phyloP scores from a whole-genome alignment of 2,797 vertebrate species.

The Notolabrus celidotus region DNA sequence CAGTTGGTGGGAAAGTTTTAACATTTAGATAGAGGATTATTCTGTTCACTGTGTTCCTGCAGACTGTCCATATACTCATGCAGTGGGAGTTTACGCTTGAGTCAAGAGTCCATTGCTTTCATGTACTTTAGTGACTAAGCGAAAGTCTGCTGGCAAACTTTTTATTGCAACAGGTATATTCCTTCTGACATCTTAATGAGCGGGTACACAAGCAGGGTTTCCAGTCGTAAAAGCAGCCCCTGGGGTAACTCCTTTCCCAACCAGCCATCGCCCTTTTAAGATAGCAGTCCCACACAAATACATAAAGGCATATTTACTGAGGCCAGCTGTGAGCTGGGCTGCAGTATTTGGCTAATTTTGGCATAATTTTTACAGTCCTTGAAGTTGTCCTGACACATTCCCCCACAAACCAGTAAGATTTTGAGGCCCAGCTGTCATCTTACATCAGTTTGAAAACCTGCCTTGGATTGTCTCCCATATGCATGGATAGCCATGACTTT shows the following conservation, averaged over 20 bases:
- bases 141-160: constrained; percentile 53
- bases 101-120: constrained; percentile 32
- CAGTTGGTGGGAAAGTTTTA: constrained; percentile 22
- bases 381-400: constrained; percentile 32
- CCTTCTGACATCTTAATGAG: constrained; percentile 64
- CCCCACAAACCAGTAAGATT: constrained; percentile 25
- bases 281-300: constrained; percentile 52
- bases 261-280: constrained; percentile 37
- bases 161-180: constrained; percentile 67
- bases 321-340: constrained; percentile 29
- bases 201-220: constrained; percentile 52
- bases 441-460: constrained; percentile 38
- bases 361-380: constrained; percentile 12
- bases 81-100: constrained; percentile 25
- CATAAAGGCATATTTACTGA: constrained; percentile 50
- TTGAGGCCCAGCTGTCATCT: constrained; percentile 45
- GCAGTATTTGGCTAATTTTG: constrained; percentile 33
- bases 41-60: constrained; percentile 34
- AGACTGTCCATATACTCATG: constrained; percentile 10
- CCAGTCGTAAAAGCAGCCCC: constrained; percentile 64
- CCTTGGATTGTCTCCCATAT: constrained; percentile 18
- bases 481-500: constrained; percentile 18
- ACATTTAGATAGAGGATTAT: constrained; percentile 7
- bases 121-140: constrained; percentile 54
- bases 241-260: constrained; percentile 44